Percentiles rank a stretch among this genome's conserved stretches.
phyloP scores from a whole-genome alignment of 2,797 vertebrate genomes.

The Gouania willdenowi region DNA sequence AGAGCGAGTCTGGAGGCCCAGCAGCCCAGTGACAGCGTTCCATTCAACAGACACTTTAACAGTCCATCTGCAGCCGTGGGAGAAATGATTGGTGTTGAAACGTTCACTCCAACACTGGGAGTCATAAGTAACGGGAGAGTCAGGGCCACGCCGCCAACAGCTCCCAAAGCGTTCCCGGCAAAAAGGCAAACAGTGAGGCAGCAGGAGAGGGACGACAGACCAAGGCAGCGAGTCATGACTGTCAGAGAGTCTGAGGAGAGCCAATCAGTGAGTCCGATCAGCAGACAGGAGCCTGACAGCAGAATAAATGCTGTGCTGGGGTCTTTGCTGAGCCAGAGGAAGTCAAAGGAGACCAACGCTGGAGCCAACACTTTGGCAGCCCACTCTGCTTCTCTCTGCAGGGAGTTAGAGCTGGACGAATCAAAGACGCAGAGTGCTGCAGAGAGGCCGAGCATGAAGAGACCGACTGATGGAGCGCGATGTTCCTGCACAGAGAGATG shows the following conservation, averaged over 20 bases:
- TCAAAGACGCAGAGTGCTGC: constrained; percentile 46
- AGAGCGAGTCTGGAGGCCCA: constrained; percentile 66
- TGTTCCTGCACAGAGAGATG: constrained; percentile 60
- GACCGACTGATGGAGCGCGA: constrained; percentile 71
- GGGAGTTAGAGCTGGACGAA: constrained; percentile 24
- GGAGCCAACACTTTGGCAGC: constrained; percentile 61
- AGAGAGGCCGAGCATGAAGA: constrained; percentile 67
- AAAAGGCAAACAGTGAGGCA: constrained; percentile 75
- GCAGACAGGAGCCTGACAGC: constrained; percentile 64
- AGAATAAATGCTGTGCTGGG: constrained; percentile 64
- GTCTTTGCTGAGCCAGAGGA: constrained; percentile 78
- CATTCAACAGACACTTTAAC: constrained; percentile 59
- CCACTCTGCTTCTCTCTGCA: constrained; percentile 68
- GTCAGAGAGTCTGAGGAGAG: constrained; percentile 34
- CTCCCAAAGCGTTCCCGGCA: constrained; percentile 62
- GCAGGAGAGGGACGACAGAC: constrained; percentile 73
- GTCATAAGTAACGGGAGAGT: constrained; percentile 63
- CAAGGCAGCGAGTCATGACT: constrained; percentile 70
- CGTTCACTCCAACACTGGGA: constrained; percentile 13
- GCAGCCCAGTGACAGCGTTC: constrained; percentile 63
- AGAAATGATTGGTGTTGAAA: constrained; percentile 36
- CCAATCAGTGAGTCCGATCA: constrained; percentile 62
- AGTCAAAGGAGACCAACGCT: constrained; percentile 67
- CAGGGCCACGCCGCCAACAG: constrained; percentile 63
- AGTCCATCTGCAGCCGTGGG: constrained; percentile 30